Evolutionary conservation across 2,113 vertebrate genomes (phyloP).

Genomic region (Equus przewalskii): DNA sequence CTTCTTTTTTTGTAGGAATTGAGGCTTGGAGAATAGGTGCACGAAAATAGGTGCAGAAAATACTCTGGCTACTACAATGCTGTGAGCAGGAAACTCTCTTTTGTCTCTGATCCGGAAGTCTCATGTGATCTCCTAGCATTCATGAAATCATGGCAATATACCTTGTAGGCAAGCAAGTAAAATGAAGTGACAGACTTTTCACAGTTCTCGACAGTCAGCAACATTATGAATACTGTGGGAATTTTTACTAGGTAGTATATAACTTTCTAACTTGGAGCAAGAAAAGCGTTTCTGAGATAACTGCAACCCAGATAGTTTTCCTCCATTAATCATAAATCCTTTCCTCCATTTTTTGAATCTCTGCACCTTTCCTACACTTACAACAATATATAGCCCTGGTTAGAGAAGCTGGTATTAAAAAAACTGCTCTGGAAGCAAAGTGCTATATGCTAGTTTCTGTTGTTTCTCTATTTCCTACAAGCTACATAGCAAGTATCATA

Average conservation of each 20-base stretch:
- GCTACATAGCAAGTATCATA: neutral
- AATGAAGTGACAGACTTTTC: neutral
- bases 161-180: neutral
- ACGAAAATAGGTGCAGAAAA: neutral
- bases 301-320: neutral
- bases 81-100: neutral
- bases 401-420: conserved; percentile 6
- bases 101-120: neutral
- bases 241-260: neutral
- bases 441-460: neutral
- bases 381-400: neutral
- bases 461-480: neutral
- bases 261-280: conserved; percentile 3
- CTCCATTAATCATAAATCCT: neutral
- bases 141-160: neutral
- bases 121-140: neutral
- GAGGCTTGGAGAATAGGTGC: neutral
- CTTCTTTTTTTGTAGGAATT: neutral
- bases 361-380: neutral
- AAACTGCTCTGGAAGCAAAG: neutral
- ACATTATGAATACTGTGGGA: neutral
- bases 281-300: conserved; percentile 8
- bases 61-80: neutral
- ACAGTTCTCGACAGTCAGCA: neutral
- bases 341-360: neutral